phyloP scores from a whole-genome alignment of 2,113 vertebrate species.

The Callipepla californica region DNA sequence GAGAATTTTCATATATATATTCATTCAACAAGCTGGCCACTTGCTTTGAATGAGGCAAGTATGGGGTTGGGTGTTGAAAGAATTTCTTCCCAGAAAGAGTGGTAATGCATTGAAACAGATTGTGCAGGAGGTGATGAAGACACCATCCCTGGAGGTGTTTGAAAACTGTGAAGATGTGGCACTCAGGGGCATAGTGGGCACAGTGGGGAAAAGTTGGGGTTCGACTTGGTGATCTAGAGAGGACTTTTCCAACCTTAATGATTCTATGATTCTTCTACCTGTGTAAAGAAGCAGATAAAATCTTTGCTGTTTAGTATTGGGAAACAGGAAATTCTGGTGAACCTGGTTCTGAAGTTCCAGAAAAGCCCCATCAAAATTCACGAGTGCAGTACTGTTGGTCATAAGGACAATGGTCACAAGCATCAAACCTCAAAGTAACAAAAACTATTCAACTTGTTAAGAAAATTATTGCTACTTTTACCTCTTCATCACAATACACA shows the following conservation, averaged over 20 bases:
- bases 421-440: not conserved
- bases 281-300: not conserved
- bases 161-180: no score
- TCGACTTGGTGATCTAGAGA: no score
- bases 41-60: slow-evolving; percentile 24
- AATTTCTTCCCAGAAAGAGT: no score
- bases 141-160: no score
- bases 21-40: slow-evolving; percentile 6
- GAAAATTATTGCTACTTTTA: not conserved
- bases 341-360: not conserved
- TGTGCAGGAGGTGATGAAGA: no score
- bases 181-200: no score
- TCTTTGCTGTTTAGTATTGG: not conserved
- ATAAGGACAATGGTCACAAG: not conserved
- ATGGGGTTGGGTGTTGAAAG: not conserved
- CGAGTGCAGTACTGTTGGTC: not conserved
- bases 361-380: not conserved
- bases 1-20: not conserved
- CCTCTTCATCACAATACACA: not conserved
- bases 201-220: no score
- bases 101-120: no score
- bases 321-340: not conserved
- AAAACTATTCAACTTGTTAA: not conserved
- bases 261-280: not conserved
- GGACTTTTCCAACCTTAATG: no score